A percentile compares a stretch with the other conserved stretches of the same genome.
Conservation (phyloP, 1,140 invertebrate species). For the Lethrus apterus region DNA sequence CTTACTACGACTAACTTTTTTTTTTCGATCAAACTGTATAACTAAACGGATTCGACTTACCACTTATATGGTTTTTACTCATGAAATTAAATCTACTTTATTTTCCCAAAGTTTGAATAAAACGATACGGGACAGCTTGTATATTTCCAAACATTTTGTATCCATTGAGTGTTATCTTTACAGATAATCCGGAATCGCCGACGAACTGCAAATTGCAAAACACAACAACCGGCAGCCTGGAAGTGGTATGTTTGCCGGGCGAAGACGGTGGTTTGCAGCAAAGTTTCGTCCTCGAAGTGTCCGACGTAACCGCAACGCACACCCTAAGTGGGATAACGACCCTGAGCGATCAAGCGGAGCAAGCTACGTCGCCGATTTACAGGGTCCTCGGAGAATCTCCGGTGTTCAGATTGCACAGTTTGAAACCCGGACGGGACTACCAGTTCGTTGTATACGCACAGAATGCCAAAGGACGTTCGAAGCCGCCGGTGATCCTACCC, state of each 20-base stretch:
- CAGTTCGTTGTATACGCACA: conserved; percentile 60
- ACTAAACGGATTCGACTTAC: no score
- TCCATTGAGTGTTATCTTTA: conserved; percentile 1
- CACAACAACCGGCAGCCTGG: conserved; percentile 48
- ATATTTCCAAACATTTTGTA: background rate
- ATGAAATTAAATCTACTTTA: background rate
- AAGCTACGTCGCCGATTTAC: conserved; percentile 47
- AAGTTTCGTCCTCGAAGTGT: conserved; percentile 74
- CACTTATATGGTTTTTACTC: background rate
- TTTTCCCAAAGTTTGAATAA: background rate
- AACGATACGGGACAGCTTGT: background rate
- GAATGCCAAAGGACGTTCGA: conserved; percentile 62
- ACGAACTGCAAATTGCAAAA: conserved; percentile 61
- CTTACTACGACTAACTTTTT: no score
- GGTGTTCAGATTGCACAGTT: conserved; percentile 55
- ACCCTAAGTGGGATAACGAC: conserved; percentile 45
- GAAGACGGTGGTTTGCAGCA: conserved; percentile 75
- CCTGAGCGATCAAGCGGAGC: conserved; percentile 51
- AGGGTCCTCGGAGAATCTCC: conserved; percentile 53
- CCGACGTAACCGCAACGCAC: conserved; percentile 51
- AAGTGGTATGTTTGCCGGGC: conserved; percentile 68
- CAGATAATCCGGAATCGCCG: conserved; percentile 61
- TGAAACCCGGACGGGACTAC: conserved; percentile 59
- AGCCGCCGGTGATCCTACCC: conserved; percentile 52
- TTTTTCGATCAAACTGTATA: no score